A percentile compares a stretch with the other conserved stretches of the same genome.
Evolutionary conservation across 2,113 vertebrate species (phyloP).

Genomic region (Myotis brandtii): DNA sequence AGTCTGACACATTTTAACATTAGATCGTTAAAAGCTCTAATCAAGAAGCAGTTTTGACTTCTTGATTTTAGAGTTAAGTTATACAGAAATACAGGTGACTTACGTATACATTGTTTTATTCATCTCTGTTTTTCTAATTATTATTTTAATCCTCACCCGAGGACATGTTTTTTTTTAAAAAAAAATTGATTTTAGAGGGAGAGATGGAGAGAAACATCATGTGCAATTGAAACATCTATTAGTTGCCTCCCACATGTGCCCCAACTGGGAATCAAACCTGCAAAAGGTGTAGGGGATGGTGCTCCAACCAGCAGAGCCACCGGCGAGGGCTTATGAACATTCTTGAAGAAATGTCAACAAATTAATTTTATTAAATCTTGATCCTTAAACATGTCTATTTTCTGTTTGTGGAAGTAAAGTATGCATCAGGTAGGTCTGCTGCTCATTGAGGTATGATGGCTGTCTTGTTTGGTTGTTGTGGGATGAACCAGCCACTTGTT

Average conservation of each 20-base stretch:
- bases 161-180: not conserved
- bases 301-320: not conserved
- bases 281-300: not conserved
- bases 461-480: not conserved
- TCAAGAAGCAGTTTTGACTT: not conserved
- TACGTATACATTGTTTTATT: not conserved
- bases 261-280: not conserved
- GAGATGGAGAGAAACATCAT: not conserved
- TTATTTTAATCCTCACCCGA: not conserved
- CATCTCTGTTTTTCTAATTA: not conserved
- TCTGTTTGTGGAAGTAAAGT: not conserved
- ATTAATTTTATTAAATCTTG: not conserved
- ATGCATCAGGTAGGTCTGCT: not conserved
- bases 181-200: not conserved
- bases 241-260: not conserved
- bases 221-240: not conserved
- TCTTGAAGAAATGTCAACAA: not conserved
- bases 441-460: not conserved
- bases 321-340: not conserved
- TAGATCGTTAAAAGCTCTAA: not conserved
- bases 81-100: not conserved
- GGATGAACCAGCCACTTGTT: not conserved
- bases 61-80: not conserved
- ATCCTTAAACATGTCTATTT: not conserved
- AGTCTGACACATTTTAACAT: not conserved